These are phyloP conservation scores for Ictinia mississippiensis DNA, from an alignment of 2,797 vertebrate genomes.

Conservation along the genomic window DNA sequence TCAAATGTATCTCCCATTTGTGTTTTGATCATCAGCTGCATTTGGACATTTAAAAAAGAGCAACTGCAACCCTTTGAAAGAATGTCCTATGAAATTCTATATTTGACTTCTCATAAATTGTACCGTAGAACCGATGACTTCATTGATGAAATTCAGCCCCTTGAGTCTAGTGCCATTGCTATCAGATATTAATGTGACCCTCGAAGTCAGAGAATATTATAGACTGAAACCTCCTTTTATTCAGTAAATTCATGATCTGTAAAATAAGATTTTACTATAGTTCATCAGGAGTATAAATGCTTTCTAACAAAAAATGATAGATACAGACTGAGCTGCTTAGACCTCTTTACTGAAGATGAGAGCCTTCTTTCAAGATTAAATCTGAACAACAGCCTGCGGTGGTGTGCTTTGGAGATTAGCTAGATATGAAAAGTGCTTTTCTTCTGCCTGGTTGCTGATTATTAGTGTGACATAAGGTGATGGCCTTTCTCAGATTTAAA, in stretches of 20 bases:
- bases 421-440: background rate
- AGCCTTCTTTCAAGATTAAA: background rate
- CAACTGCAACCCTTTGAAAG: background rate
- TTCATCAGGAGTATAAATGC: background rate
- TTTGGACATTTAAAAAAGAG: background rate
- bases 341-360: background rate
- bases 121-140: background rate
- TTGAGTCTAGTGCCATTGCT: background rate
- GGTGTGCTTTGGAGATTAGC: background rate
- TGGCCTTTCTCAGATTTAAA: background rate
- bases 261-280: background rate
- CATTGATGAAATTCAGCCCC: background rate
- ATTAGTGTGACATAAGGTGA: background rate
- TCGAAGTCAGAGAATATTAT: background rate
- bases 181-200: background rate
- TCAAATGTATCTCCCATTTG: background rate
- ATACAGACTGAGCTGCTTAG: background rate
- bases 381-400: background rate
- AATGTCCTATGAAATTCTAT: background rate
- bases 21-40: background rate
- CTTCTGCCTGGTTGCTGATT: background rate
- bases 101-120: background rate
- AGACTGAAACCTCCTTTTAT: background rate
- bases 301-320: constrained; percentile 20
- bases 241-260: background rate